A percentile compares a stretch with the other conserved stretches of the same genome.
phyloP scores from a whole-genome alignment of 2,113 vertebrate genomes.

The Pseudopipra pipra region DNA sequence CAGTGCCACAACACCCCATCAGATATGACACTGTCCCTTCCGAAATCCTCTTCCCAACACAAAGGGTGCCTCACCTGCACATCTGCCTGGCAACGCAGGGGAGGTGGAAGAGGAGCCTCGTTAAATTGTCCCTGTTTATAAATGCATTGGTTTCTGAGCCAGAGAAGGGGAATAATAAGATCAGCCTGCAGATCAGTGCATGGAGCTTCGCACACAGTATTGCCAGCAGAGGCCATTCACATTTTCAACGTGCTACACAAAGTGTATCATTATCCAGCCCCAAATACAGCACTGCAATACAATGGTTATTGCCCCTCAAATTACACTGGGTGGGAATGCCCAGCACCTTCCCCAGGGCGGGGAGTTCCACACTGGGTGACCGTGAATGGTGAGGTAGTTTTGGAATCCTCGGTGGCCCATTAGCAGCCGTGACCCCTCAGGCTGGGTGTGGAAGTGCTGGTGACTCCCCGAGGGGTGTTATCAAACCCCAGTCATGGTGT shows the following conservation, averaged over 20 bases:
- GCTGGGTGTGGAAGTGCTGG: no score
- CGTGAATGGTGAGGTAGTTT: no score
- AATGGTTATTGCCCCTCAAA: not conserved
- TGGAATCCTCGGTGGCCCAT: no score
- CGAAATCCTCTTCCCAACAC: not conserved
- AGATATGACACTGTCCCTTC: fast-evolving
- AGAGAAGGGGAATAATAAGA: not conserved
- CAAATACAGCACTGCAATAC: not conserved
- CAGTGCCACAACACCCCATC: not conserved
- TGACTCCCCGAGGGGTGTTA: no score
- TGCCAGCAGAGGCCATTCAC: not conserved
- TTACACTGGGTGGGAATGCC: not conserved
- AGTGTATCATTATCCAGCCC: not conserved
- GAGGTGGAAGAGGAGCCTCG: not conserved
- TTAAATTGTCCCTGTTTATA: not conserved
- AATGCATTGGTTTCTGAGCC: not conserved
- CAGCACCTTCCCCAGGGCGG: no score
- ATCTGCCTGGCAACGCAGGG: not conserved
- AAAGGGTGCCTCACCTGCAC: not conserved
- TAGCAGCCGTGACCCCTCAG: no score
- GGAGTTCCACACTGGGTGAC: no score
- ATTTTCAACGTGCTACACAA: not conserved
- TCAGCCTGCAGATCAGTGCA: fast-evolving
- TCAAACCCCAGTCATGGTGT: no score
- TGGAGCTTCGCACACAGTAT: fast-evolving